A percentile compares a stretch with the other conserved stretches of the same genome.
These are phyloP conservation scores for Morelia viridis DNA, from an alignment of 2,797 vertebrate species.

Conservation along the genomic window DNA sequence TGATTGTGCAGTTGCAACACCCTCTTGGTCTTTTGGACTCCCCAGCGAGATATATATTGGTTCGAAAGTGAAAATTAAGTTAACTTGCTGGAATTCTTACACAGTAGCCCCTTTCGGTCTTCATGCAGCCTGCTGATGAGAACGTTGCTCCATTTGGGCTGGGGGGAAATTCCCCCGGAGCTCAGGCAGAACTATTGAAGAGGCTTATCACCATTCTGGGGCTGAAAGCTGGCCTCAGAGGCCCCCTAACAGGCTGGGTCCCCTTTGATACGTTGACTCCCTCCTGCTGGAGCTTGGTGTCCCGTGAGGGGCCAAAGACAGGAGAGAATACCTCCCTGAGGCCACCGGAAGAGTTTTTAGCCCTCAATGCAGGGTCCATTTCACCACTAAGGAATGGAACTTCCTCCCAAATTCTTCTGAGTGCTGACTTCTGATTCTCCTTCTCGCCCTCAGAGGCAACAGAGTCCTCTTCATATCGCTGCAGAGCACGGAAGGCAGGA, in stretches of 20 bases:
- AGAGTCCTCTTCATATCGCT: conserved; percentile 85
- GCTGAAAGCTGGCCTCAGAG: not conserved
- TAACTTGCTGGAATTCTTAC: not conserved
- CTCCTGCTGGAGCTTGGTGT: not conserved
- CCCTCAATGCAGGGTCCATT: not conserved
- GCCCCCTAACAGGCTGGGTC: not conserved
- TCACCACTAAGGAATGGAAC: not conserved
- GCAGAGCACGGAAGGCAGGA: conserved; percentile 83
- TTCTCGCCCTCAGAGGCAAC: conserved; percentile 78
- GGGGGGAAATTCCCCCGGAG: not conserved
- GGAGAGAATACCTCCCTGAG: not conserved
- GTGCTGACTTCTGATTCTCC: not conserved
- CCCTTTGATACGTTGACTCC: not conserved
- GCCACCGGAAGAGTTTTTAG: not conserved
- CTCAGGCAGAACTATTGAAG: not conserved
- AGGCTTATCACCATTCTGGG: not conserved
- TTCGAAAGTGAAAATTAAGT: too few species aligned
- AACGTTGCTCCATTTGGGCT: not conserved
- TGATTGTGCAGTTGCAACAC: too few species aligned
- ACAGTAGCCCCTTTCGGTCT: not conserved
- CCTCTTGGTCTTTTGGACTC: too few species aligned
- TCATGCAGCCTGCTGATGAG: not conserved
- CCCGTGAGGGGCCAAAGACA: not conserved
- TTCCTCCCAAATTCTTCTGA: not conserved
- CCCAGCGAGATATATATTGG: too few species aligned